These are phyloP conservation scores for Phlogophora meticulosa DNA, from an alignment of 2,888 invertebrate genomes.

Conservation along the genomic window DNA sequence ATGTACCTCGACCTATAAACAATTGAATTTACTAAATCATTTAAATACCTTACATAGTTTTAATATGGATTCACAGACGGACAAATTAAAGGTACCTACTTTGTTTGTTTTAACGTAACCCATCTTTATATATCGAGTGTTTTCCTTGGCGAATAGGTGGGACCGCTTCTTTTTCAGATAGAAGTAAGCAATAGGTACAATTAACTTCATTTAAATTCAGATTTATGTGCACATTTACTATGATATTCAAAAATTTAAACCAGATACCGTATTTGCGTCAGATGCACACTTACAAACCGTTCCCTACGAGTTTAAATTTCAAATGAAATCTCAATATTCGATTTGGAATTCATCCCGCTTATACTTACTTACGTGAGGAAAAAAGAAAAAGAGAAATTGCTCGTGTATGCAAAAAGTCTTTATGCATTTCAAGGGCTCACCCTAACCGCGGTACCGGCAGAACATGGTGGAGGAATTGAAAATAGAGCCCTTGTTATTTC, in stretches of 20 bases:
- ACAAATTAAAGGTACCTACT: no score
- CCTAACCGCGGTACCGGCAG: constrained; percentile 79
- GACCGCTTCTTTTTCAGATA: neutral
- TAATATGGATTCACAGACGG: no score
- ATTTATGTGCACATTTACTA: constrained; percentile 22
- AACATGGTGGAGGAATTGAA: constrained; percentile 86
- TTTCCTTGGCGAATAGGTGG: neutral
- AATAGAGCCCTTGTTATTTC: constrained; percentile 90
- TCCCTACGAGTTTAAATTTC: constrained; percentile 63
- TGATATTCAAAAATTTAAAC: constrained; percentile 38
- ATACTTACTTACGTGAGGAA: constrained; percentile 72
- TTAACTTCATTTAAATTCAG: constrained; percentile 13
- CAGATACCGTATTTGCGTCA: constrained; percentile 41
- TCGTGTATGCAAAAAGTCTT: constrained; percentile 81
- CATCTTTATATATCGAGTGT: neutral
- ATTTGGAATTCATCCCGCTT: constrained; percentile 72
- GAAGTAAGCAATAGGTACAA: constrained; percentile 12
- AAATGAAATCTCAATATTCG: constrained; percentile 68
- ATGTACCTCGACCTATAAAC: neutral
- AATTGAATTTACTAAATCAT: neutral
- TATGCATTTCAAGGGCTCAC: constrained; percentile 81
- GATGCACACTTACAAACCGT: constrained; percentile 58
- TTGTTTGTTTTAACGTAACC: no score
- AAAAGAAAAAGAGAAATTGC: constrained; percentile 75
- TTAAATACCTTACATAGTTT: no score